Base-by-base conservation (phyloP, 2,797 vertebrate genomes). In the Aphelocoma californica region DNA sequence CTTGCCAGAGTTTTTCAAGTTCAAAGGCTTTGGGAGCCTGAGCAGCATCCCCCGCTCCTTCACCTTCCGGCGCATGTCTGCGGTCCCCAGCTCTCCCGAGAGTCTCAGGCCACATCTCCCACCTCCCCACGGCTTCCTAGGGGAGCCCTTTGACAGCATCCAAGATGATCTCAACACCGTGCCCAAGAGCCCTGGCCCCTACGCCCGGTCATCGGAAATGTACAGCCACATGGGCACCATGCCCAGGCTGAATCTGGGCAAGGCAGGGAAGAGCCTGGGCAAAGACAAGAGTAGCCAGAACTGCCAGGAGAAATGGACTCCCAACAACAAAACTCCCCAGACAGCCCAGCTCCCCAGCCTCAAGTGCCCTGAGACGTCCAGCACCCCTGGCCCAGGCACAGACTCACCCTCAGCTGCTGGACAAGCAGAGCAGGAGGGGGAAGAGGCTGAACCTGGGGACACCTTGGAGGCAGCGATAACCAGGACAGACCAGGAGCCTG, bases 201-300 rank as follows among this genome's bases (percentile, higher is more conserved):
- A 99, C 0, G 98, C 98, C 48, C 97, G 98, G 32, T 99, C 99
- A 2, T 99, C 98, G 0, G 98, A 99, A 78, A 98, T 97, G 98
- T 99, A 99, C 93, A 98, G 98, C 40, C 99, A 99, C 90, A 97
- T 99, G 97, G 99, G 99, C 29, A 99, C 99, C 32, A 98, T 99
- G 98, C 99, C 99, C 26, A 98, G 99, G n/a, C 93, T 97, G 50
- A 96, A 61, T 34, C 81, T 96, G 44, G 92, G 80, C 19, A 77
- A 93, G 95, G 83, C 93, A 86, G 54, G 82, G 87, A 97, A 64
- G 98, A 89, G 8, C 61, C 50, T 72, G 21, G 67, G 44, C 78
- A 95, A 95, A 85, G 60, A n/a, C 69, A 95, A 94, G 79, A 86
- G 21, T 10, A 64, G 60, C 71, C 95, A 48, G 64, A 81, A 88